Conservation (phyloP, 2,113 vertebrate genomes). For the Aegotheles bennettii region DNA sequence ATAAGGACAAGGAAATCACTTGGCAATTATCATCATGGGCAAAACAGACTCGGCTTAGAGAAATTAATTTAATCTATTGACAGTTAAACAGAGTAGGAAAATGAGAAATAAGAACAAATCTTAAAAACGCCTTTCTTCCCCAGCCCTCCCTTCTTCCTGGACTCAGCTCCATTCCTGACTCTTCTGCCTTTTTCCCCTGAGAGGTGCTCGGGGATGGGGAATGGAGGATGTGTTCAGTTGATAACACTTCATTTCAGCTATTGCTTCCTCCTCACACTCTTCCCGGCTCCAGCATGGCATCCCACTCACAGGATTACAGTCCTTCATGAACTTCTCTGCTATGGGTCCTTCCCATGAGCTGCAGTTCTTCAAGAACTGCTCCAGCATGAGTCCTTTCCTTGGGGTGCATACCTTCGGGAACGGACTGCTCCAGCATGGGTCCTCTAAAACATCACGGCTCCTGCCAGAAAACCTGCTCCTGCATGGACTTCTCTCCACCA, state of each 20-base stretch:
- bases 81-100: not conserved
- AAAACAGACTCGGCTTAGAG: not conserved
- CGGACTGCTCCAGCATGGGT: not conserved
- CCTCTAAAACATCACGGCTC: not conserved
- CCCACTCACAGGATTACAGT: not conserved
- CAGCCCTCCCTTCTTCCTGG: not conserved
- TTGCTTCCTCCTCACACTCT: not conserved
- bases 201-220: not conserved
- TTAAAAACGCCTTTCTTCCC: not conserved
- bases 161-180: not conserved
- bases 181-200: not conserved
- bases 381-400: not conserved
- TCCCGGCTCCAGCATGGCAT: not conserved
- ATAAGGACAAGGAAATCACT: not conserved
- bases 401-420: not conserved
- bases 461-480: not conserved
- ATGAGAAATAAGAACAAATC: not conserved
- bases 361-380: not conserved
- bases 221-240: not conserved
- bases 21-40: fast-evolving
- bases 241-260: not conserved
- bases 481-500: fast-evolving
- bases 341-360: not conserved
- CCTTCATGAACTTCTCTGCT: not conserved
- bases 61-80: not conserved